Evolutionary conservation across 2,888 invertebrate genomes (phyloP), one percentile per base, ranked within the genome.

Genomic region (Cybosia mesomella): DNA sequence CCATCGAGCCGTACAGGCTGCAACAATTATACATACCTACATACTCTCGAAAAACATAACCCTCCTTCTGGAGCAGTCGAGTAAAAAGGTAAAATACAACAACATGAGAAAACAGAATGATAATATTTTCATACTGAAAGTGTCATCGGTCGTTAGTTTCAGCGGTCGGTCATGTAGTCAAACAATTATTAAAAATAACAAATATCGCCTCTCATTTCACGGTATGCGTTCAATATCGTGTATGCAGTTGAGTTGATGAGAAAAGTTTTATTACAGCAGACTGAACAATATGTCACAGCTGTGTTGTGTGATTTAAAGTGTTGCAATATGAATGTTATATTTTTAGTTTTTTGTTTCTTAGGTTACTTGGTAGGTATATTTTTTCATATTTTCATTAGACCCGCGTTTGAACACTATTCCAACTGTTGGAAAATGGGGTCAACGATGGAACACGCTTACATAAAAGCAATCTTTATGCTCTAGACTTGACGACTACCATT

Each of bases 221-320:
- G 85, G 82, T 79, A 66, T 83, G 85, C 71, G 71, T 79, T 75
- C 76, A 74, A 76, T 81, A 79, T 72, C 68, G n/a, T 59, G 67
- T 34, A 68, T 54, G 21, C 63, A 53, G 49, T 36, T 32, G 49
- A 57, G 66, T 71, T 81, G 73, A 81, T 82, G 72, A 73, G 59
- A 57, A 74, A 79, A 74, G 24, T 80, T 81, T 82, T 75, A 81
- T 81, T 74, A 60, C 69, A 55, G 39, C 53, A 32, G 53, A 24
- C 32, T 64, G 59, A 60, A 63, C 58, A 64, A 66, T 58, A 68
- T 61, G 64, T 34, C 21, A 68, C 63, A 58, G 57, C 57, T 66
- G n/a, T 66, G 54, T 57, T 59, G 70, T 76, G 62, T 63, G 55
- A 15, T 32, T 24, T 28, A 69, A 53, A 62, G 59, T 70, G 60